Evolutionary conservation across 2,888 invertebrate genomes (phyloP).

Genomic region (Odiellus spinosus): DNA sequence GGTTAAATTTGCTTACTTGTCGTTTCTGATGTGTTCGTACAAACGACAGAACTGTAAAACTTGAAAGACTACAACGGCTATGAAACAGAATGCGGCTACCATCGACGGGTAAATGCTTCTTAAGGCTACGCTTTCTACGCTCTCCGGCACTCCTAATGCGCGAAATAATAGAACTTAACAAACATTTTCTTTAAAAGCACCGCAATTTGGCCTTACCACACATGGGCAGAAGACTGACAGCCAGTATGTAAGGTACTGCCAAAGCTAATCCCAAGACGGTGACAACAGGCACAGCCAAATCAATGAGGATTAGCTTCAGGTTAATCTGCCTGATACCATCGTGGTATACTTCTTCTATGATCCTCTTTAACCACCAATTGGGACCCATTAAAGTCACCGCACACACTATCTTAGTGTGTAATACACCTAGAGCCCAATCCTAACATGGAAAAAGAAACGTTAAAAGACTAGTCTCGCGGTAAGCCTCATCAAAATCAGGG

Average conservation of each 20-base stretch:
- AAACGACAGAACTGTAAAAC: slow-evolving; percentile 81
- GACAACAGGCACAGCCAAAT: slow-evolving; percentile 76
- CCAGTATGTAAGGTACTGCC: slow-evolving; percentile 80
- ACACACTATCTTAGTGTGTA: slow-evolving; percentile 93
- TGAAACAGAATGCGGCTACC: slow-evolving; percentile 49
- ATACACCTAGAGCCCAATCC: slow-evolving; percentile 94
- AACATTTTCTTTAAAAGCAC: background rate
- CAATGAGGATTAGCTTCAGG: slow-evolving; percentile 63
- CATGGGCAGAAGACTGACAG: slow-evolving; percentile 43
- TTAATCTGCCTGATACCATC: slow-evolving; percentile 88
- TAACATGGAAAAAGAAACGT: slow-evolving; percentile 30
- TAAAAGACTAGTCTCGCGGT: background rate
- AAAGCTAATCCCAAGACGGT: slow-evolving; percentile 74
- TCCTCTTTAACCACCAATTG: slow-evolving; percentile 84
- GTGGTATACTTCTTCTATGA: slow-evolving; percentile 79
- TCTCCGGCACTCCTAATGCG: slow-evolving; percentile 28
- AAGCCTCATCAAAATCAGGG: too few relatives aligned
- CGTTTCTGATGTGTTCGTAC: slow-evolving; percentile 97
- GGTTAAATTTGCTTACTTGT: slow-evolving; percentile 47
- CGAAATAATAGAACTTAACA: background rate
- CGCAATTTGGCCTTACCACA: slow-evolving; percentile 27
- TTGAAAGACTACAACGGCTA: slow-evolving; percentile 61
- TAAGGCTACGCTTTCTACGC: slow-evolving; percentile 52
- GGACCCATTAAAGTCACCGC: slow-evolving; percentile 91
- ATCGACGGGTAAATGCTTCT: slow-evolving; percentile 79